phyloP scores from a whole-genome alignment of 2,888 invertebrate species.

The Spisula subtruncata region DNA sequence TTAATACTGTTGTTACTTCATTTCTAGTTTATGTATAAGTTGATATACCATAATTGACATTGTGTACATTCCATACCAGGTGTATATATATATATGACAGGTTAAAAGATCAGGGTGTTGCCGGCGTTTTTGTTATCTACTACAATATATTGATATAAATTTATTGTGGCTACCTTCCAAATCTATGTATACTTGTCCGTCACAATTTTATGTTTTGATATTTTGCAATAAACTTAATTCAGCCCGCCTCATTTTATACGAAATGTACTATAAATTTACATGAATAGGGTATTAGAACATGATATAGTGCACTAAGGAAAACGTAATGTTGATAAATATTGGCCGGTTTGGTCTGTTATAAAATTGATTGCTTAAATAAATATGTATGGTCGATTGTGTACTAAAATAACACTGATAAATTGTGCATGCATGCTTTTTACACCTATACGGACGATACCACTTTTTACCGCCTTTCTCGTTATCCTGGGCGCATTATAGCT shows the following conservation, averaged over 20 bases:
- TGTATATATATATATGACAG: background rate
- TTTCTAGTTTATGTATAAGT: background rate
- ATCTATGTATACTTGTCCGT: background rate
- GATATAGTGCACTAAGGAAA: too few species aligned
- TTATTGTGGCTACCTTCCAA: slow-evolving; percentile 15
- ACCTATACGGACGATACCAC: too few species aligned
- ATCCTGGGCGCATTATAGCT: too few species aligned
- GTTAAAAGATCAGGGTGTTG: background rate
- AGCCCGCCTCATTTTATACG: background rate
- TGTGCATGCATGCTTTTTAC: too few species aligned
- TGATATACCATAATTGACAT: background rate
- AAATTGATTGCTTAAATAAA: too few species aligned
- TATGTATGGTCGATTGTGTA: too few species aligned
- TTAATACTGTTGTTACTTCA: background rate
- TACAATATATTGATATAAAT: background rate
- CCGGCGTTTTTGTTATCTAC: background rate
- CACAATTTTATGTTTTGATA: background rate
- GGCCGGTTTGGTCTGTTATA: too few species aligned
- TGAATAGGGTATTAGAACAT: too few species aligned
- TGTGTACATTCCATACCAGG: background rate
- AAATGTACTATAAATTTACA: background rate
- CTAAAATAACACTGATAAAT: too few species aligned
- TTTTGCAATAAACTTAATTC: slow-evolving; percentile 6
- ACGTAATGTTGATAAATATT: too few species aligned
- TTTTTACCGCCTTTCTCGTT: too few species aligned